Evolutionary conservation across 2,113 vertebrate species (phyloP).

Genomic region (Montifringilla adamsi): DNA sequence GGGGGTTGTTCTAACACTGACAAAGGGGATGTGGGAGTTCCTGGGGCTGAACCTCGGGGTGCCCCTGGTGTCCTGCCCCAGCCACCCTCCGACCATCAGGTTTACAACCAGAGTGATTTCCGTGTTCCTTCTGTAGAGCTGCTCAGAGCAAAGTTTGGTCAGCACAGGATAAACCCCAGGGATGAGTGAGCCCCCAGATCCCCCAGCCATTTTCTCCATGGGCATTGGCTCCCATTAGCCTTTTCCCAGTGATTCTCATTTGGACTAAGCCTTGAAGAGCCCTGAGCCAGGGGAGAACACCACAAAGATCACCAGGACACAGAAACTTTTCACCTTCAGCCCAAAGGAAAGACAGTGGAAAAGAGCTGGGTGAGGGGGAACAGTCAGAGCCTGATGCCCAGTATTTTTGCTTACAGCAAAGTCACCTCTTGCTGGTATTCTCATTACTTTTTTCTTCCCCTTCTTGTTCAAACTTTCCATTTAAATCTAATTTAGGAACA

Average conservation of each 20-base stretch:
- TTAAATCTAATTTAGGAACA: neutral
- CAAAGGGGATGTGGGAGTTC: neutral
- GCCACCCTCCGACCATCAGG: neutral
- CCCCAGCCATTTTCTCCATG: accelerated
- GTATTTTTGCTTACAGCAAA: neutral
- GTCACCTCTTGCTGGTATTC: neutral
- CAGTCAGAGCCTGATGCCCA: neutral
- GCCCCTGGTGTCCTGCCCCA: neutral
- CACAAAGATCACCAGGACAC: neutral
- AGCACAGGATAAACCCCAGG: accelerated
- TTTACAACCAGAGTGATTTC: conserved; percentile 27
- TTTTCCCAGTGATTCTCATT: conserved; percentile 51
- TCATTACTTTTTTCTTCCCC: too few relatives aligned
- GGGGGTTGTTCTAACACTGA: conserved; percentile 35
- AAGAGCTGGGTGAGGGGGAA: neutral
- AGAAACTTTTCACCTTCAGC: conserved; percentile 50
- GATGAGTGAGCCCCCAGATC: accelerated
- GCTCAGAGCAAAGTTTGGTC: neutral
- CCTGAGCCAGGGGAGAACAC: neutral
- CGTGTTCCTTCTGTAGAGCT: conserved; percentile 60
- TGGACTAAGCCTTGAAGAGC: neutral
- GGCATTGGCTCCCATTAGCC: neutral
- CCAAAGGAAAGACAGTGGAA: neutral
- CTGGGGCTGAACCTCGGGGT: neutral
- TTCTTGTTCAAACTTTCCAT: neutral